Conservation (phyloP, 2,888 invertebrate species). For the Hecatera dysodea region DNA sequence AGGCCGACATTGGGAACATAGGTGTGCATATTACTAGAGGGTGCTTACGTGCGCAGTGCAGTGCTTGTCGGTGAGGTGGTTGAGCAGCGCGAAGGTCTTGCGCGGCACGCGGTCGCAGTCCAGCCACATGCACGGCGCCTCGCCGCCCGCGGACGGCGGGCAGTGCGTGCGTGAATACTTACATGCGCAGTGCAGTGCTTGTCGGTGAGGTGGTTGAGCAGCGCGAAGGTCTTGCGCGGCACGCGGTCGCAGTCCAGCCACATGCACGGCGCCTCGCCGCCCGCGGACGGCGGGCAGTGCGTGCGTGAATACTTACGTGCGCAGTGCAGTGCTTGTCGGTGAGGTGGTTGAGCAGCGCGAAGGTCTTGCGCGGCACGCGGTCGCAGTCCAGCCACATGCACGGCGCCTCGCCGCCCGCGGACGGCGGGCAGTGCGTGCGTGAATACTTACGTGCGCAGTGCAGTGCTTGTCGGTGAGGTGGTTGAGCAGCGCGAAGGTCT, state of each 20-base stretch:
- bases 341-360: conserved; percentile 99
- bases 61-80: conserved; percentile 98
- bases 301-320: conserved; percentile 92
- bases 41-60: conserved; percentile 95
- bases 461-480: conserved; percentile 99
- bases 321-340: conserved; percentile 98
- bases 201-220: conserved; percentile 99
- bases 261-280: conserved; percentile 94
- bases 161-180: conserved; percentile 54
- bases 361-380: conserved; percentile 96
- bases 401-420: too few relatives aligned
- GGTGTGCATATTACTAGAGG: too few relatives aligned
- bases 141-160: too few relatives aligned
- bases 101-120: conserved; percentile 93
- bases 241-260: conserved; percentile 98
- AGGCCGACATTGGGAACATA: too few relatives aligned
- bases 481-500: conserved; percentile 98
- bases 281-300: too few relatives aligned
- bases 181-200: conserved; percentile 97
- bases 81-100: conserved; percentile 98
- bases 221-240: conserved; percentile 97
- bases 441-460: conserved; percentile 93
- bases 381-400: conserved; percentile 98
- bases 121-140: too few relatives aligned
- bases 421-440: too few relatives aligned